These are phyloP conservation scores for Sarcophaga bullata DNA, from an alignment of 1,140 invertebrate species.

Conservation along the genomic window DNA sequence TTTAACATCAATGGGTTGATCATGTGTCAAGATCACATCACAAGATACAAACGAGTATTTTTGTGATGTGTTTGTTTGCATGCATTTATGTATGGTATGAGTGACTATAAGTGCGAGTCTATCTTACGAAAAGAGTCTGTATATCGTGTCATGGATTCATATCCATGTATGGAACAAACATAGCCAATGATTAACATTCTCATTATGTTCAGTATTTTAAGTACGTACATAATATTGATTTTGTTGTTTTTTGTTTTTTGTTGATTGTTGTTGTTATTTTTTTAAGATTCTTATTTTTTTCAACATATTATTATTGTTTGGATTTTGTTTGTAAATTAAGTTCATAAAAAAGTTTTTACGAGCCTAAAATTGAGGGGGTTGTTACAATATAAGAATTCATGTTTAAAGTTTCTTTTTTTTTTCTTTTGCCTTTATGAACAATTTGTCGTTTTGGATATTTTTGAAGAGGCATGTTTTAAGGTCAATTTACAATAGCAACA, in stretches of 20 bases:
- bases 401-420: neutral
- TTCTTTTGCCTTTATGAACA: neutral
- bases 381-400: neutral
- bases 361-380: neutral
- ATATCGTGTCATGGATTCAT: neutral
- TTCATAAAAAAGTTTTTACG: conserved; percentile 3
- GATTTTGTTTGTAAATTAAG: neutral
- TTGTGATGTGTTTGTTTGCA: neutral
- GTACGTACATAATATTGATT: neutral
- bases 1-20: conserved; percentile 15
- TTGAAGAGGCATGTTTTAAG: conserved; percentile 2
- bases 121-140: neutral
- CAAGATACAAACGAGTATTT: neutral
- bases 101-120: neutral
- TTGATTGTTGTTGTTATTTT: too few relatives aligned
- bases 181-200: neutral
- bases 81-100: neutral
- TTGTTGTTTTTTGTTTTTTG: conserved; percentile 9
- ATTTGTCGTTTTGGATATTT: neutral
- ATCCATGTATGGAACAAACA: neutral
- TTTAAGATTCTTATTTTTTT: too few relatives aligned
- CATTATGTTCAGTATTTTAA: neutral
- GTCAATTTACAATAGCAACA: neutral
- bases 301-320: too few relatives aligned
- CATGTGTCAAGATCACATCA: conserved; percentile 26